Percentiles rank a stretch among this genome's conserved stretches.
Evolutionary conservation across 1,140 invertebrate species (phyloP).

Genomic region (Trichomalopsis sarcophagae): DNA sequence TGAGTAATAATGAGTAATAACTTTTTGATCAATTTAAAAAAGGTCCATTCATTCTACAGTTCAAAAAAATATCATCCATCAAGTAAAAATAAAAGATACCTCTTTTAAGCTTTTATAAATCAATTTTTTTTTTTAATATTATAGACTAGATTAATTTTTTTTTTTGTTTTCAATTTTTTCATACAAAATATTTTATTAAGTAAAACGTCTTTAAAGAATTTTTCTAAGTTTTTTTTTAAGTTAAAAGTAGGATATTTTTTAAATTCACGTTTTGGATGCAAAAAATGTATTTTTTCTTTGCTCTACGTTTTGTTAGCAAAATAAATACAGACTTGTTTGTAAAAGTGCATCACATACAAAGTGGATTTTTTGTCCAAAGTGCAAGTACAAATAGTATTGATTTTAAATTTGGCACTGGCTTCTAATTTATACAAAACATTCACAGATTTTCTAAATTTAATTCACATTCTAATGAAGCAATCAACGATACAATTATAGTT

Average conservation of each 20-base stretch:
- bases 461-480: background rate
- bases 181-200: background rate
- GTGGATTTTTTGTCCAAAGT: constrained; percentile 7
- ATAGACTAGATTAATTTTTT: background rate
- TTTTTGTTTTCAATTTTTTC: constrained; percentile 7
- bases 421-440: constrained; percentile 30
- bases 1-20: constrained; percentile 56
- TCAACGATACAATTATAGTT: background rate
- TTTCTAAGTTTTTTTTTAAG: background rate
- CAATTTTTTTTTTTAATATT: background rate
- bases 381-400: constrained; percentile 12
- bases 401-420: constrained; percentile 39
- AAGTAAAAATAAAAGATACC: constrained; percentile 6
- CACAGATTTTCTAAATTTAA: background rate
- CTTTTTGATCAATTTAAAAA: constrained; percentile 14
- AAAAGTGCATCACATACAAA: constrained; percentile 22
- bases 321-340: background rate
- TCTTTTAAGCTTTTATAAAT: background rate
- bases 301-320: background rate
- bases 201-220: background rate
- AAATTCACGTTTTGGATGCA: background rate
- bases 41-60: background rate
- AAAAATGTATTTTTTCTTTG: background rate
- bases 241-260: constrained; percentile 3
- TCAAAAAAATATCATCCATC: background rate